These are phyloP conservation scores for Mylabris phalerata DNA, from an alignment of 1,140 invertebrate genomes.

Conservation along the genomic window DNA sequence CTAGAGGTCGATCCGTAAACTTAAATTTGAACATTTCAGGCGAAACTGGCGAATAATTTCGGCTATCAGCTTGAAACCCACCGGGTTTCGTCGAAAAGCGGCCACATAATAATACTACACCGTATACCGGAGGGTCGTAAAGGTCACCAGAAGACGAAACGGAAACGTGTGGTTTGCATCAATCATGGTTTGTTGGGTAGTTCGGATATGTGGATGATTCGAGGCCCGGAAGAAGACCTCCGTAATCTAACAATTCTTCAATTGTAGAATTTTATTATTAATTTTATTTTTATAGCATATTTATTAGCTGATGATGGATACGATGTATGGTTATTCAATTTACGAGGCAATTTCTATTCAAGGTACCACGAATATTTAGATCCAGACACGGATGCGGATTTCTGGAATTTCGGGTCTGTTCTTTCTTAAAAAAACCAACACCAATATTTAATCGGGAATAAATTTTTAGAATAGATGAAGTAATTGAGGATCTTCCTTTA, in stretches of 20 bases:
- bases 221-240: conserved; percentile 8
- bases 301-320: conserved; percentile 61
- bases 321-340: conserved; percentile 68
- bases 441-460: neutral
- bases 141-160: conserved; percentile 15
- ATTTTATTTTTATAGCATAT: conserved; percentile 47
- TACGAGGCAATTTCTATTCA: conserved; percentile 56
- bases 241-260: conserved; percentile 1
- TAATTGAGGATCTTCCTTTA: neutral
- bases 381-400: conserved; percentile 45
- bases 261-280: neutral
- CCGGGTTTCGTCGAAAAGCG: conserved; percentile 57
- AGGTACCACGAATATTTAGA: conserved; percentile 41
- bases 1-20: no score
- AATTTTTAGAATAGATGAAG: conserved; percentile 9
- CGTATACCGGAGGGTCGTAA: conserved; percentile 48
- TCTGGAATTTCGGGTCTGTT: conserved; percentile 56
- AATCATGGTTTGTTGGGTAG: conserved; percentile 62
- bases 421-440: no score
- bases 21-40: conserved; percentile 36
- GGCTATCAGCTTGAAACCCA: conserved; percentile 62
- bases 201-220: conserved; percentile 12
- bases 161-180: conserved; percentile 45
- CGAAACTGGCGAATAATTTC: conserved; percentile 49
- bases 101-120: conserved; percentile 62